Evolutionary conservation across 1,140 invertebrate genomes (phyloP).

Genomic region (Drosophila paulistorum): DNA sequence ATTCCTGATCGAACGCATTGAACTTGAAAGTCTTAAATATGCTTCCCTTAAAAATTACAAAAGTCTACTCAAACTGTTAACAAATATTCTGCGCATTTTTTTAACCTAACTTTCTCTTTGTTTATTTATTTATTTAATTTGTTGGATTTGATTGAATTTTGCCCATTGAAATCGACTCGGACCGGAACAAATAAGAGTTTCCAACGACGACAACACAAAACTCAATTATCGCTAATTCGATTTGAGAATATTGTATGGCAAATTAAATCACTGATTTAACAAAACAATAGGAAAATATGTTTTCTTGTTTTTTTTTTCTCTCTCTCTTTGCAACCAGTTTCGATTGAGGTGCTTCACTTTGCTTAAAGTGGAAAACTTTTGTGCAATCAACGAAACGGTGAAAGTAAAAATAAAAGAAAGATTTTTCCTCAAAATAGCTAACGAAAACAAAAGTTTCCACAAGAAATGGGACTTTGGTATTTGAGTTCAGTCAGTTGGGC

Average conservation of each 20-base stretch:
- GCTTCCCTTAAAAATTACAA: neutral
- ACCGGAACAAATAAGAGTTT: slow-evolving; percentile 5
- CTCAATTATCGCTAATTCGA: slow-evolving; percentile 61
- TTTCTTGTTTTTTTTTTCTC: slow-evolving; percentile 44
- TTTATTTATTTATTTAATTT: slow-evolving; percentile 29
- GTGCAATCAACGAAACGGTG: slow-evolving; percentile 3
- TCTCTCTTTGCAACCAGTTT: neutral
- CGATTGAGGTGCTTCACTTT: slow-evolving; percentile 16
- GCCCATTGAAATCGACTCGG: neutral
- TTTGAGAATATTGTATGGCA: slow-evolving; percentile 38
- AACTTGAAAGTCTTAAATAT: too few species aligned
- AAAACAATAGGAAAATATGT: slow-evolving; percentile 37
- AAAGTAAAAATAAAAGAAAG: slow-evolving; percentile 22
- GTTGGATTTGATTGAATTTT: slow-evolving; percentile 35
- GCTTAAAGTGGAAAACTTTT: slow-evolving; percentile 54
- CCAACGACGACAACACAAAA: slow-evolving; percentile 34
- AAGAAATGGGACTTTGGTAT: slow-evolving; percentile 4
- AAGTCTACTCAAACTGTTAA: neutral
- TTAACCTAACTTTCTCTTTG: neutral
- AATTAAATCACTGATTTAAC: slow-evolving; percentile 53
- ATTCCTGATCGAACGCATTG: too few species aligned
- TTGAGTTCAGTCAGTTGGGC: slow-evolving; percentile 25
- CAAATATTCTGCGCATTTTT: neutral
- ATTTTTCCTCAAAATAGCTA: slow-evolving; percentile 22
- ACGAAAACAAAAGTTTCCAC: slow-evolving; percentile 39